These are phyloP conservation scores for Apotomis capreana DNA, from an alignment of 2,888 invertebrate species.

Conservation along the genomic window DNA sequence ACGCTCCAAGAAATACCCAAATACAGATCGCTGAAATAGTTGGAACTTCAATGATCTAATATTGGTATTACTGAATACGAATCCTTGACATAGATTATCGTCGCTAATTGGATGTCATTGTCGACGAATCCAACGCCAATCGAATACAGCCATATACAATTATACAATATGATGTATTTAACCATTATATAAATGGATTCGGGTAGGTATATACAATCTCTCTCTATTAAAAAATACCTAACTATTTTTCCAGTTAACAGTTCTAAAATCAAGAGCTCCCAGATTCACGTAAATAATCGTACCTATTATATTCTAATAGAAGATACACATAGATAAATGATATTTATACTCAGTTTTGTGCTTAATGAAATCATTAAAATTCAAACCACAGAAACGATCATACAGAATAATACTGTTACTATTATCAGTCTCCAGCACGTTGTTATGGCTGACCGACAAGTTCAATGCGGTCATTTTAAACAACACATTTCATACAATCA, in stretches of 20 bases:
- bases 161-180: neutral
- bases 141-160: neutral
- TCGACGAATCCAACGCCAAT: neutral
- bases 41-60: conserved; percentile 25
- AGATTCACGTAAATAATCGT: too few species aligned
- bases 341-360: neutral
- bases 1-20: neutral
- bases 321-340: too few species aligned
- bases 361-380: neutral
- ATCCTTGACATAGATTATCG: conserved; percentile 21
- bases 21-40: conserved; percentile 22
- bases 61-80: conserved; percentile 9
- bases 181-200: neutral
- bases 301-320: too few species aligned
- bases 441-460: conserved; percentile 5
- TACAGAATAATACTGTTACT: conserved; percentile 69
- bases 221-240: too few species aligned
- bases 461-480: conserved; percentile 1
- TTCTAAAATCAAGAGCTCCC: neutral
- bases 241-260: neutral
- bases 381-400: conserved; percentile 27
- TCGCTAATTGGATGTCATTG: conserved; percentile 26
- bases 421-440: conserved; percentile 69
- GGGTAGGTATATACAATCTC: neutral
- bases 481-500: neutral